A percentile compares a stretch with the other conserved stretches of the same genome.
Evolutionary conservation across 2,113 vertebrate genomes (phyloP).

Genomic region (Vulpes ferrilata): DNA sequence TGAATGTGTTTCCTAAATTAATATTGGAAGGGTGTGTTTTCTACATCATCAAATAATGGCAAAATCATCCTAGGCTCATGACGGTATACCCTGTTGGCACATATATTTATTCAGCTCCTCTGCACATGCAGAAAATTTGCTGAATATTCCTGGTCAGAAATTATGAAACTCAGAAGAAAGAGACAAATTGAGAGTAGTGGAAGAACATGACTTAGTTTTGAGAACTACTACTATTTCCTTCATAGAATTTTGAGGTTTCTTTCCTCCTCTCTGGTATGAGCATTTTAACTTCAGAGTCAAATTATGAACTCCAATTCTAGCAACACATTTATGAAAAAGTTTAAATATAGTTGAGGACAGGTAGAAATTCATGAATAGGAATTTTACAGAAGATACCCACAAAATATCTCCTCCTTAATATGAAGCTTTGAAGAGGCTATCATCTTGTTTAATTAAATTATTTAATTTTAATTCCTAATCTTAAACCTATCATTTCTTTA

Average conservation of each 20-base stretch:
- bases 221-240: neutral
- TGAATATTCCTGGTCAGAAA: neutral
- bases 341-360: neutral
- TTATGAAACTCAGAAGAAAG: neutral
- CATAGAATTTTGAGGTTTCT: neutral
- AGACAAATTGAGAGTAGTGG: neutral
- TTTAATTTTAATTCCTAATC: neutral
- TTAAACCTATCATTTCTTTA: neutral
- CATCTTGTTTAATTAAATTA: neutral
- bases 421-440: neutral
- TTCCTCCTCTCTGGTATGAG: neutral
- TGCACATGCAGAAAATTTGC: neutral
- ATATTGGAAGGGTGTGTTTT: neutral
- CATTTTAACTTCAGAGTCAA: neutral
- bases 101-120: neutral
- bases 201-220: neutral
- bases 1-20: constrained; percentile 24
- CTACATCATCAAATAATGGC: neutral
- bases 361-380: neutral
- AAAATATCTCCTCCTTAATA: neutral
- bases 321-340: neutral
- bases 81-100: neutral
- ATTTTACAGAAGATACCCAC: neutral
- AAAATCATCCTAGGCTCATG: neutral
- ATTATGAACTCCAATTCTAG: neutral